Percentiles rank a stretch among this genome's conserved stretches.
These are phyloP conservation scores for Diplazon laetatorius DNA, from an alignment of 2,888 invertebrate genomes.

Conservation along the genomic window DNA sequence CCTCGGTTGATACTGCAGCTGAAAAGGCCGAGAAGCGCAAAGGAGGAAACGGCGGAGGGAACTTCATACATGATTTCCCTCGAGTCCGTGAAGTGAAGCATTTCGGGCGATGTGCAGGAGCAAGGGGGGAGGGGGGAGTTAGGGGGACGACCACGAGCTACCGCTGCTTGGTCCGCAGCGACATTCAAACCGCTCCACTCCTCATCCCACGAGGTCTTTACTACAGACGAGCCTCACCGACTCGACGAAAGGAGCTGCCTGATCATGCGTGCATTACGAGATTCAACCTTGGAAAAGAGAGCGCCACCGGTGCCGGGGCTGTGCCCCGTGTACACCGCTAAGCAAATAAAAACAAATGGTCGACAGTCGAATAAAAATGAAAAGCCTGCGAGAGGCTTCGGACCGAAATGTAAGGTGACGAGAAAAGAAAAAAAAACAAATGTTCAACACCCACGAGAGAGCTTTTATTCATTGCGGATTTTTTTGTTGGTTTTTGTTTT, in stretches of 20 bases:
- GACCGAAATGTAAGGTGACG: background rate
- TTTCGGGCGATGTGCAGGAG: constrained; percentile 78
- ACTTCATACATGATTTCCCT: constrained; percentile 82
- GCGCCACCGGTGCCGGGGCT: no score
- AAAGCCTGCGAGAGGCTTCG: background rate
- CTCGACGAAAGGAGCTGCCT: constrained; percentile 77
- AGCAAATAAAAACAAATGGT: constrained; percentile 43
- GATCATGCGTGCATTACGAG: constrained; percentile 80
- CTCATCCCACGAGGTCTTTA: constrained; percentile 41
- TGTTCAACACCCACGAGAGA: background rate
- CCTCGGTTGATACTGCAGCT: constrained; percentile 50
- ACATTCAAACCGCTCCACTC: constrained; percentile 48
- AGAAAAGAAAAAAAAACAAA: no score
- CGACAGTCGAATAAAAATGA: constrained; percentile 43
- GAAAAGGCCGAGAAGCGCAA: constrained; percentile 68
- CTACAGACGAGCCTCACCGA: constrained; percentile 70
- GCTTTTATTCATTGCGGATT: background rate
- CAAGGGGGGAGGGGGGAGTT: constrained; percentile 67
- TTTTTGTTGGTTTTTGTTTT: no score
- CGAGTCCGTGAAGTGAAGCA: constrained; percentile 80
- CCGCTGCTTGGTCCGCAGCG: constrained; percentile 59
- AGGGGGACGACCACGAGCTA: constrained; percentile 66
- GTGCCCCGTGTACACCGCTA: constrained; percentile 31
- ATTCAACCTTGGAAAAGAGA: constrained; percentile 74
- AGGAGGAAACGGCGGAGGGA: constrained; percentile 68